Percentiles rank a stretch among this genome's conserved stretches.
phyloP scores from a whole-genome alignment of 1,140 invertebrate genomes.

The Cepaea nemoralis region DNA sequence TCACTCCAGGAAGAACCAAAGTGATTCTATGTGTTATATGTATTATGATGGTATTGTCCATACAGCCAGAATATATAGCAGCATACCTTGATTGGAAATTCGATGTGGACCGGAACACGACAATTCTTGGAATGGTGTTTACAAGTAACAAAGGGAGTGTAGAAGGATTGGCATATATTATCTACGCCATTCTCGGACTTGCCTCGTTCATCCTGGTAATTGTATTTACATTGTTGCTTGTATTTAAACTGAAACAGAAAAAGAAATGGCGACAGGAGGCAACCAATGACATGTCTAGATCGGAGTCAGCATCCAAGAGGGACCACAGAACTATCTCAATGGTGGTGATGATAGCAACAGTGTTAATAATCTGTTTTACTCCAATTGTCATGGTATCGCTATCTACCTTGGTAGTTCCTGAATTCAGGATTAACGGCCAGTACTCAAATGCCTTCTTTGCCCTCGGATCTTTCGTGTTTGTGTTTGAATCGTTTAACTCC shows the following conservation, averaged over 20 bases:
- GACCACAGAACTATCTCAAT: constrained; percentile 8
- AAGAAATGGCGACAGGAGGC: constrained; percentile 10
- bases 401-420: neutral
- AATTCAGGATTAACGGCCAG: neutral
- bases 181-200: neutral
- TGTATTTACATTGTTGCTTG: neutral
- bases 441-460: neutral
- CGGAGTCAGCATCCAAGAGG: neutral
- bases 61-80: neutral
- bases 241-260: neutral
- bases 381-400: neutral
- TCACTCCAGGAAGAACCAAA: no score
- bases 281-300: neutral
- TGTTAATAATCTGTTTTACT: constrained; percentile 1
- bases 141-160: neutral
- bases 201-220: neutral
- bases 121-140: neutral
- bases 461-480: neutral
- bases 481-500: constrained; percentile 21
- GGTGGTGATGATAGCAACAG: neutral
- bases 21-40: no score
- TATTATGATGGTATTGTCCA: neutral
- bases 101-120: neutral
- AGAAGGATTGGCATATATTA: neutral
- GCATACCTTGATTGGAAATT: constrained; percentile 5